Percentiles rank a stretch among this genome's conserved stretches.
Evolutionary conservation across 2,113 vertebrate genomes (phyloP).

Genomic region (Lanius collurio): DNA sequence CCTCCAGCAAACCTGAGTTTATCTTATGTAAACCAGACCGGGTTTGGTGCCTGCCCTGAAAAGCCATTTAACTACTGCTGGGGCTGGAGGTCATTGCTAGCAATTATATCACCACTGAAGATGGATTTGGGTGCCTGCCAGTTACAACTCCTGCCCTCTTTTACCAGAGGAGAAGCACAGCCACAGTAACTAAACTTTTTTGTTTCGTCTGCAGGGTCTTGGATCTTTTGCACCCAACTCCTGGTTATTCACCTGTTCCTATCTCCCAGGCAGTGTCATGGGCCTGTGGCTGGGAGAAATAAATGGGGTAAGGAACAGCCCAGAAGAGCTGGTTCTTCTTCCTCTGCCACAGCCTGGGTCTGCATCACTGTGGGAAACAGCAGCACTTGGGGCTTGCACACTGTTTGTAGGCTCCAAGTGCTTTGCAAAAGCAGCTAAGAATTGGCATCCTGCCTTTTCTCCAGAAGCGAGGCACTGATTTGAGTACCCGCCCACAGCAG

Average conservation of each 20-base stretch:
- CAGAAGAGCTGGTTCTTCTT: background rate
- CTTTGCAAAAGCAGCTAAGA: background rate
- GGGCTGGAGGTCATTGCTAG: conserved; percentile 52
- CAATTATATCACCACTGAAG: conserved; percentile 57
- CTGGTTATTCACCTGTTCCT: background rate
- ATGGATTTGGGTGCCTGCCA: conserved; percentile 63
- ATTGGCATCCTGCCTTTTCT: background rate
- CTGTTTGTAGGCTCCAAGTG: background rate
- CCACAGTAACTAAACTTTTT: conserved; percentile 16
- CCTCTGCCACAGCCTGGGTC: background rate
- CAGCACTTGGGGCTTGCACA: background rate
- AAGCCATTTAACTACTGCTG: conserved; percentile 37
- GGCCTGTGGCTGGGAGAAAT: background rate
- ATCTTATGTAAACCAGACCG: background rate
- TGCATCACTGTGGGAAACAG: background rate
- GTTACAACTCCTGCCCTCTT: conserved; percentile 29
- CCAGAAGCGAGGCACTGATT: background rate
- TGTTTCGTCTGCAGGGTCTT: background rate
- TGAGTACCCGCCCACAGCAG: background rate
- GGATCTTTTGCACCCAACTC: background rate
- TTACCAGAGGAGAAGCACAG: conserved; percentile 23
- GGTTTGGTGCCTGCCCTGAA: conserved; percentile 8
- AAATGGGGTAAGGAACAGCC: background rate
- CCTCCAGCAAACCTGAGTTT: background rate
- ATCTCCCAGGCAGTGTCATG: background rate